Percentiles rank a stretch among this genome's conserved stretches.
Conservation (phyloP, 2,888 invertebrate genomes). For the Scaptomyza cyrtandrae region DNA sequence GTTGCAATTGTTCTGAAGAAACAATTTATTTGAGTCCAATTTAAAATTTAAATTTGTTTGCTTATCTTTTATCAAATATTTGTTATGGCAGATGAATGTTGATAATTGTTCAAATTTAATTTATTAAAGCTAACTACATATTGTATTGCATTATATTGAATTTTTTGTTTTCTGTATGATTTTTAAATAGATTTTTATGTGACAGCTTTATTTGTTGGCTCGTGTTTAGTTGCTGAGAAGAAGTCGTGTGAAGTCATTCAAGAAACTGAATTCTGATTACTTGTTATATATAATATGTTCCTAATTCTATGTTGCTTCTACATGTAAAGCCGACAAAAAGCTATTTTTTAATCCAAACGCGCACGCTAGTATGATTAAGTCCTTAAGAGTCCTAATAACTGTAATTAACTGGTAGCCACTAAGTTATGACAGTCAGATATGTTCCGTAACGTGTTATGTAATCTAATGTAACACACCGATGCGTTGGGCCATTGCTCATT, state of each 20-base stretch:
- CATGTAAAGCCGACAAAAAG: no score
- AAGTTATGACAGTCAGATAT: slow-evolving; percentile 39
- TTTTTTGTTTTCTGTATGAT: neutral
- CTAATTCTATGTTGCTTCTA: no score
- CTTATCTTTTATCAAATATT: neutral
- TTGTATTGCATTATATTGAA: neutral
- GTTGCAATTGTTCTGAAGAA: neutral
- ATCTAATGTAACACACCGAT: slow-evolving; percentile 19
- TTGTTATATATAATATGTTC: no score
- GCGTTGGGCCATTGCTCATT: slow-evolving; percentile 51
- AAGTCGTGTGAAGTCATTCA: no score
- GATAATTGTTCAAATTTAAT: neutral
- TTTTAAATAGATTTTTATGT: neutral
- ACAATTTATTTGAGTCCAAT: neutral
- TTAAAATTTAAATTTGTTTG: neutral
- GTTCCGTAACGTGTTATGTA: slow-evolving; percentile 13
- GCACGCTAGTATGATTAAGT: neutral
- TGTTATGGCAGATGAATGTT: neutral
- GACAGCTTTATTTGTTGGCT: no score
- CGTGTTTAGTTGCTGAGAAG: no score
- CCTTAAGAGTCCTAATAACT: slow-evolving; percentile 43
- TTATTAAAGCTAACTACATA: neutral
- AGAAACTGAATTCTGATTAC: no score
- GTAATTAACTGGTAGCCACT: slow-evolving; percentile 48
- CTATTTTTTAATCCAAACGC: neutral